These are phyloP conservation scores for Actinostola sp. DNA, from an alignment of 92 coral and sea anemone species.

Conservation along the genomic window DNA sequence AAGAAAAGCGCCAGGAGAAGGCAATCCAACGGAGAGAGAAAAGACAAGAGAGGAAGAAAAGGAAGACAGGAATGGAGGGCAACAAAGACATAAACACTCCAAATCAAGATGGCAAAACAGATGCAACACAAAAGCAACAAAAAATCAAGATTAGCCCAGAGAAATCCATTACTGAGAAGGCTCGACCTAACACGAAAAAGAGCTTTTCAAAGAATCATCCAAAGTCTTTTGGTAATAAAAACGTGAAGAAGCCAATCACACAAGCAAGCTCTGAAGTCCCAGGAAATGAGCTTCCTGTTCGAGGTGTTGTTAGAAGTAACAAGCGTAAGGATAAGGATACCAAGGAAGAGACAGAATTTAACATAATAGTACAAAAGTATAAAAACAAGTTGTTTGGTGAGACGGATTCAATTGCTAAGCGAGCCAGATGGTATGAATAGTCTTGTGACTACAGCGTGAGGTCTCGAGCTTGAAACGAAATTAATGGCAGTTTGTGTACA, in stretches of 20 bases:
- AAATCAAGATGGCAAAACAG: neutral
- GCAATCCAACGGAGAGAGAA: conserved; percentile 57
- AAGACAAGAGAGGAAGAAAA: conserved; percentile 53
- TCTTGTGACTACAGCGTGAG: neutral
- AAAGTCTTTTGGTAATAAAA: neutral
- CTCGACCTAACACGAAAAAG: neutral
- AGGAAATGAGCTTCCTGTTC: neutral
- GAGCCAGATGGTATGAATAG: conserved; percentile 73
- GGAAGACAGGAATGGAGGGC: conserved; percentile 16
- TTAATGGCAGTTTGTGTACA: too few relatives aligned
- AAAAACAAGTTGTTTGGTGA: conserved; percentile 86
- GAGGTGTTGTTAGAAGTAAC: conserved; percentile 5
- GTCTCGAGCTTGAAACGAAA: too few relatives aligned
- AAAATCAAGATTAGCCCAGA: neutral
- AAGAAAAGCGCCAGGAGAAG: conserved; percentile 67
- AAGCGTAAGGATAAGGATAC: conserved; percentile 60
- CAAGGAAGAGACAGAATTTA: conserved; percentile 79
- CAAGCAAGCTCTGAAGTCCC: neutral
- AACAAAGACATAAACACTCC: conserved; percentile 4
- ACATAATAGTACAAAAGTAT: conserved; percentile 81
- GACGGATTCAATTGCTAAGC: conserved; percentile 39
- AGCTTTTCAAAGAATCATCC: neutral
- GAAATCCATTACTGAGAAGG: neutral
- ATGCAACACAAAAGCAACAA: neutral
- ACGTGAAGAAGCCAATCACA: neutral